A percentile compares a stretch with the other conserved stretches of the same genome.
phyloP scores from a whole-genome alignment of 2,113 vertebrate genomes.

The Salvelinus namaycush region DNA sequence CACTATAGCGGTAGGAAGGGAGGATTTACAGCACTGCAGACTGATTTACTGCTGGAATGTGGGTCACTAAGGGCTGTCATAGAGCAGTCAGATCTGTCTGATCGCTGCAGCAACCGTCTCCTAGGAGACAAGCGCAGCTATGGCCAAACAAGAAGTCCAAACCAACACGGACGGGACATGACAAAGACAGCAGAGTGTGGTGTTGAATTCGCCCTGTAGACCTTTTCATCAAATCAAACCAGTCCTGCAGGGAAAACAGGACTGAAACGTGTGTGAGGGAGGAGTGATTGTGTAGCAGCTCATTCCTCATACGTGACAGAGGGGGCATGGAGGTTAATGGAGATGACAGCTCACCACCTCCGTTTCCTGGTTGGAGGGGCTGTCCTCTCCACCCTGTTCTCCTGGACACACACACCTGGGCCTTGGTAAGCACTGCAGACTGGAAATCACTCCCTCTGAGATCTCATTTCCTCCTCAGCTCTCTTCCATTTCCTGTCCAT shows the following conservation, averaged over 20 bases:
- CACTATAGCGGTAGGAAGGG: neutral
- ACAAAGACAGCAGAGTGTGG: too few relatives aligned
- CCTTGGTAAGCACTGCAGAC: too few relatives aligned
- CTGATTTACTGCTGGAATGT: conserved; percentile 72
- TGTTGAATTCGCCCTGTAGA: too few relatives aligned
- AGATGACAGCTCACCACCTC: neutral
- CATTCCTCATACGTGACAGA: neutral
- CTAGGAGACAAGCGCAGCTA: conserved; percentile 46
- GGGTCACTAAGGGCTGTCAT: conserved; percentile 54
- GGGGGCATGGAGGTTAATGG: neutral
- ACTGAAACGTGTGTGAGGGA: neutral
- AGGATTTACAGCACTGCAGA: neutral
- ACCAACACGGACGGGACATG: neutral
- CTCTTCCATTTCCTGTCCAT: conserved; percentile 1
- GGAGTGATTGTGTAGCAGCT: neutral
- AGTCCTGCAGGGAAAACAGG: neutral
- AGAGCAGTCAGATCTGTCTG: conserved; percentile 46
- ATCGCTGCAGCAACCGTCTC: conserved; percentile 62
- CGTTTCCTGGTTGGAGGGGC: neutral
- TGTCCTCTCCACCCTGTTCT: neutral
- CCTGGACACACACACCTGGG: neutral
- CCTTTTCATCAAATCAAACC: too few relatives aligned
- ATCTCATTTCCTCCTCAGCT: neutral
- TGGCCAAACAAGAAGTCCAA: neutral
- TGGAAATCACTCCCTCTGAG: neutral